These are phyloP conservation scores for Apomyelois bistriatella DNA, from an alignment of 2,888 invertebrate species.

Conservation along the genomic window DNA sequence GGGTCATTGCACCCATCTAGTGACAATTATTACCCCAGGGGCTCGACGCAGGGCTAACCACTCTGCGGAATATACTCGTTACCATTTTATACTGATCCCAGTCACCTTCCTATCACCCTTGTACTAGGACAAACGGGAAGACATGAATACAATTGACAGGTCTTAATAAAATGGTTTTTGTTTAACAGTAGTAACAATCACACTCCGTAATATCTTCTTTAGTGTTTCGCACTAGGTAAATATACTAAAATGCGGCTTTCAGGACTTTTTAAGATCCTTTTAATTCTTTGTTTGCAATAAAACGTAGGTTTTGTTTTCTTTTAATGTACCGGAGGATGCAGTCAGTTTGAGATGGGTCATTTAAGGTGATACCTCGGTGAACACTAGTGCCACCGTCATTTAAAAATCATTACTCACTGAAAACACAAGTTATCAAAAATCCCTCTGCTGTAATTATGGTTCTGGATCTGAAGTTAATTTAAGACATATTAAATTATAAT, in stretches of 20 bases:
- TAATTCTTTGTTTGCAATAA: neutral
- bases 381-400: too few species aligned
- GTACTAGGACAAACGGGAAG: slow-evolving; percentile 7
- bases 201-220: slow-evolving; percentile 38
- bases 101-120: slow-evolving; percentile 12
- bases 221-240: slow-evolving; percentile 30
- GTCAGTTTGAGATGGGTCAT: too few species aligned
- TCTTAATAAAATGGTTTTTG: slow-evolving; percentile 27
- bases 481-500: too few species aligned
- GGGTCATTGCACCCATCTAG: slow-evolving; percentile 51
- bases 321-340: too few species aligned
- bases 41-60: slow-evolving; percentile 40
- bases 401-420: too few species aligned
- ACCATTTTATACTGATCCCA: slow-evolving; percentile 28
- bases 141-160: slow-evolving; percentile 10
- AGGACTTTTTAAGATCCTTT: slow-evolving; percentile 11
- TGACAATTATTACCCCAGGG: slow-evolving; percentile 56
- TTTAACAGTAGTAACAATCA: slow-evolving; percentile 31
- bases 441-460: too few species aligned
- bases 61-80: slow-evolving; percentile 26
- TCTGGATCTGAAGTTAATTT: too few species aligned
- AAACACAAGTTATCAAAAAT: too few species aligned
- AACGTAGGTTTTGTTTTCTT: too few species aligned
- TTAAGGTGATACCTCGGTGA: too few species aligned
- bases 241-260: slow-evolving; percentile 28